Conservation (phyloP, 2,113 vertebrate species). For the Trochalopteron elliotii region DNA sequence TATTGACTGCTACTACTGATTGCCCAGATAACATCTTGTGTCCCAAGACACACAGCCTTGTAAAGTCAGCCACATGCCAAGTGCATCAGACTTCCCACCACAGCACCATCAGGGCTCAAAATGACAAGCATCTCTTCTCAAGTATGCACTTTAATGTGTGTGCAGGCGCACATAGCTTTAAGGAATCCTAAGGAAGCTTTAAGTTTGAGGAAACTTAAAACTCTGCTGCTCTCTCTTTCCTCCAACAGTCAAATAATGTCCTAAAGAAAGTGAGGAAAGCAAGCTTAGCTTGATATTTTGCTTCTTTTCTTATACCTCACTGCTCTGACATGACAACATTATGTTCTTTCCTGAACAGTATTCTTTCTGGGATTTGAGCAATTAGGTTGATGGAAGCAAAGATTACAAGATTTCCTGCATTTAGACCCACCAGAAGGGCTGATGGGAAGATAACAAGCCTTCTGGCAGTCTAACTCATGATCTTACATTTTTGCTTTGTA, state of each 20-base stretch:
- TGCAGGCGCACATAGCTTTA: background rate
- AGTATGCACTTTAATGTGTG: background rate
- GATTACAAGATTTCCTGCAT: background rate
- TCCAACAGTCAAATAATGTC: background rate
- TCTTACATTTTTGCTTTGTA: background rate
- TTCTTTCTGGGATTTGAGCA: background rate
- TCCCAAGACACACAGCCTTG: background rate
- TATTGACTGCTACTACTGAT: background rate
- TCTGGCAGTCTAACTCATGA: background rate
- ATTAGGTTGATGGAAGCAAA: background rate
- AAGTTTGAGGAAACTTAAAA: background rate
- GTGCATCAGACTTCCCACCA: rapidly evolving
- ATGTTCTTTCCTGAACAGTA: background rate
- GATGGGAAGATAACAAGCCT: background rate
- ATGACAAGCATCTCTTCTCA: background rate
- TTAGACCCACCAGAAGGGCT: background rate
- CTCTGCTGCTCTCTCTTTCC: background rate
- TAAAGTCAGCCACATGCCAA: background rate
- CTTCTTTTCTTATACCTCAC: background rate
- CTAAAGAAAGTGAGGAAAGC: background rate
- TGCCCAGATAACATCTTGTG: background rate
- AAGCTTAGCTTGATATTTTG: background rate
- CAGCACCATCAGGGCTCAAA: background rate
- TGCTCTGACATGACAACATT: background rate
- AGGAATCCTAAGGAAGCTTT: background rate